Conservation (phyloP, 2,113 vertebrate species). For the Thamnaconus septentrionalis region DNA sequence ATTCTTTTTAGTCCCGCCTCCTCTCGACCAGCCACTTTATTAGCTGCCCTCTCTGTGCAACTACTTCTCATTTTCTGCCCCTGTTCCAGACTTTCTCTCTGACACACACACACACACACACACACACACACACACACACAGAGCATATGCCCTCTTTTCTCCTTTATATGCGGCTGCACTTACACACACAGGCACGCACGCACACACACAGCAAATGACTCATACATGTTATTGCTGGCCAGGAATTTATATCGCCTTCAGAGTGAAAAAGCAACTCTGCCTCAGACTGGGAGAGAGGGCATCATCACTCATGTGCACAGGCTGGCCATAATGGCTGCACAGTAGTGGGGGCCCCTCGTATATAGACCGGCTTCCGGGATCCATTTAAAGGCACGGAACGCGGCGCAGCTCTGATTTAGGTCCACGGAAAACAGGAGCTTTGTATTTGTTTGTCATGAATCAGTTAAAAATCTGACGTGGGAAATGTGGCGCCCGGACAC, state of each 20-base stretch:
- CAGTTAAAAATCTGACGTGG: constrained; percentile 18
- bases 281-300: constrained; percentile 26
- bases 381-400: constrained; percentile 2
- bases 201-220: constrained; percentile 28
- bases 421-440: constrained; percentile 2
- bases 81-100: constrained; percentile 22
- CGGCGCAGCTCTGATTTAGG: constrained; percentile 10
- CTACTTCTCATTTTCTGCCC: constrained; percentile 51
- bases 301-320: constrained; percentile 45
- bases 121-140: background rate
- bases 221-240: constrained; percentile 55
- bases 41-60: constrained; percentile 54
- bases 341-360: constrained; percentile 31
- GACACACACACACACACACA: constrained; percentile 31
- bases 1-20: constrained; percentile 39
- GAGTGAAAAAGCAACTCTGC: constrained; percentile 43
- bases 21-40: constrained; percentile 61
- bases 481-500: background rate
- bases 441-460: constrained; percentile 10
- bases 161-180: background rate
- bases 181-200: constrained; percentile 26
- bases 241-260: constrained; percentile 64
- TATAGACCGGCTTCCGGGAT: constrained; percentile 8
- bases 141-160: too few species aligned
- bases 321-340: constrained; percentile 48